A percentile compares a stretch with the other conserved stretches of the same genome.
phyloP scores from a whole-genome alignment of 2,797 vertebrate genomes.

The Hoplostethus mediterraneus region DNA sequence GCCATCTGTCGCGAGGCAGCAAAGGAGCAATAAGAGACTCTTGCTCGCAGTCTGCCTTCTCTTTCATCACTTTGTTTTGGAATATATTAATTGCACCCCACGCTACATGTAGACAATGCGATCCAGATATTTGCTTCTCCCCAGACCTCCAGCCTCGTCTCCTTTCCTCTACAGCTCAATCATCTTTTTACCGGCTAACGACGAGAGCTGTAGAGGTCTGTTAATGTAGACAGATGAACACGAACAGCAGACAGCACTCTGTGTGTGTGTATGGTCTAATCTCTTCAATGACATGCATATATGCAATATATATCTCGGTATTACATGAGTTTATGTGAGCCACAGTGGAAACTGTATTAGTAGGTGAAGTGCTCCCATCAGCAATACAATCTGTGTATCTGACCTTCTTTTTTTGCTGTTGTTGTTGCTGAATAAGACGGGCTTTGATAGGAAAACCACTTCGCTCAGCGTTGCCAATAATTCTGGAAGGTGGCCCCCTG shows the following conservation, averaged over 20 bases:
- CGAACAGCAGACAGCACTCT: not conserved
- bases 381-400: constrained; percentile 23
- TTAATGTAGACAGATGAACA: constrained; percentile 1
- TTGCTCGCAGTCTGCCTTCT: constrained; percentile 30
- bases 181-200: not conserved
- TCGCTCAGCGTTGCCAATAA: not conserved
- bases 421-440: not conserved
- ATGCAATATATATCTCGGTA: not conserved
- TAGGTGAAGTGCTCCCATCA: constrained; percentile 26
- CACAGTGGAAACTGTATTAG: not conserved
- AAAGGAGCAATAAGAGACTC: constrained; percentile 31
- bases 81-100: constrained; percentile 34
- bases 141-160: constrained; percentile 20
- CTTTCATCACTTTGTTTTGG: constrained; percentile 52
- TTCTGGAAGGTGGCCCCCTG: not conserved
- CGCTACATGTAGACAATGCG: not conserved
- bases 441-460: not conserved
- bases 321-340: not conserved
- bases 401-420: constrained; percentile 11
- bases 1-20: constrained; percentile 55
- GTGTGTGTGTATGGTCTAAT: not conserved
- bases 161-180: constrained; percentile 18
- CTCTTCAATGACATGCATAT: not conserved
- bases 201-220: not conserved
- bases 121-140: constrained; percentile 18